Conservation (phyloP, 2,888 invertebrate genomes). For the Halocaridina rubra region DNA sequence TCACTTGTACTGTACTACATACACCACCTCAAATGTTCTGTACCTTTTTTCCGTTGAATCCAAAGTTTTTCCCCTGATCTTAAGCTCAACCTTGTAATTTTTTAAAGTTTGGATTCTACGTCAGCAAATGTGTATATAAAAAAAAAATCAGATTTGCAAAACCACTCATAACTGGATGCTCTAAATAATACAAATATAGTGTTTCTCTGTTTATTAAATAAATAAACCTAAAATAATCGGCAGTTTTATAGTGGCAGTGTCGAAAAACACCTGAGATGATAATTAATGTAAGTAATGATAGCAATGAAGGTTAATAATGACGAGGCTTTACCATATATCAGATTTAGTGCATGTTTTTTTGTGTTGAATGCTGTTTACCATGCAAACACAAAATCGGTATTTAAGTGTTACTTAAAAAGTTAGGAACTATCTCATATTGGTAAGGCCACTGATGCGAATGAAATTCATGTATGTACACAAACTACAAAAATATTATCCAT, state of each 20-base stretch:
- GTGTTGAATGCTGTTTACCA: background rate
- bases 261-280: slow-evolving; percentile 40
- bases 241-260: slow-evolving; percentile 21
- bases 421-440: background rate
- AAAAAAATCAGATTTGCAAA: too few relatives aligned
- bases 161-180: too few relatives aligned
- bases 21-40: too few relatives aligned
- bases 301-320: slow-evolving; percentile 1
- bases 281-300: background rate
- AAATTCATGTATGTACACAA: background rate
- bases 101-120: too few relatives aligned
- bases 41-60: too few relatives aligned
- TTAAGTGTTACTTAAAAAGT: background rate
- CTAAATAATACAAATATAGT: too few relatives aligned
- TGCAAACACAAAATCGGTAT: background rate
- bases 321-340: background rate
- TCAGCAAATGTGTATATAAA: too few relatives aligned
- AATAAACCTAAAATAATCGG: slow-evolving; percentile 30
- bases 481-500: background rate
- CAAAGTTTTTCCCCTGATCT: too few relatives aligned
- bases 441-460: background rate
- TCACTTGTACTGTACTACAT: too few relatives aligned
- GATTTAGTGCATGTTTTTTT: background rate
- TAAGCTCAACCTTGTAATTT: too few relatives aligned
- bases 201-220: slow-evolving; percentile 55